Conservation (phyloP, 2,797 vertebrate genomes). For the Hoplostethus mediterraneus region DNA sequence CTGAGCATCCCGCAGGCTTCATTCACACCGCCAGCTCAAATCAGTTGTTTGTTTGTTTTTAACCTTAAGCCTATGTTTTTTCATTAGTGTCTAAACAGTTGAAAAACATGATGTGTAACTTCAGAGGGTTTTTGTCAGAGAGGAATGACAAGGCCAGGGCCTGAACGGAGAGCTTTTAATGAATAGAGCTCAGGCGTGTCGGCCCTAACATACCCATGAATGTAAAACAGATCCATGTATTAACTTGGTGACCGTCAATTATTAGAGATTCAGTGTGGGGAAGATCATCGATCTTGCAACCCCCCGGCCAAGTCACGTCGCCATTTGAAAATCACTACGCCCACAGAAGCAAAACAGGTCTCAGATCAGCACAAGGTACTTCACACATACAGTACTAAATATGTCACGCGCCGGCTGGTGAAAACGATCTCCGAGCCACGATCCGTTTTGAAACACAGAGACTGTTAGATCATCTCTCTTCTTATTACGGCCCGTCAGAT, state of each 20-base stretch:
- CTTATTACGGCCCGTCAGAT: conserved; percentile 64
- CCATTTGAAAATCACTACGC: not conserved
- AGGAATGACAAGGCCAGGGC: not conserved
- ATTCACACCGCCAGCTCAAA: conserved; percentile 28
- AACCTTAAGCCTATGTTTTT: conserved; percentile 16
- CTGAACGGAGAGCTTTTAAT: too few relatives aligned
- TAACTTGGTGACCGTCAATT: too few relatives aligned
- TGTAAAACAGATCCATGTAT: too few relatives aligned
- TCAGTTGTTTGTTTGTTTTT: not conserved
- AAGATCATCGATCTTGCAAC: too few relatives aligned
- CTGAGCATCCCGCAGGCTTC: conserved; percentile 28
- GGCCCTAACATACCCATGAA: too few relatives aligned
- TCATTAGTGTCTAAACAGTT: conserved; percentile 15
- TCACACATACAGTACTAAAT: conserved; percentile 25
- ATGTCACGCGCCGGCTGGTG: conserved; percentile 16
- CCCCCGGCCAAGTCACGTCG: too few relatives aligned
- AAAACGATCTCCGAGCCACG: conserved; percentile 35
- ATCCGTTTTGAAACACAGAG: conserved; percentile 63
- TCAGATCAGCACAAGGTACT: conserved; percentile 13
- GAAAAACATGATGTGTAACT: conserved; percentile 1
- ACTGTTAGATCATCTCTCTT: conserved; percentile 54
- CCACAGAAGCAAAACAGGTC: conserved; percentile 19
- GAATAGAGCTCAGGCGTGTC: not conserved
- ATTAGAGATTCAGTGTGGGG: too few relatives aligned
- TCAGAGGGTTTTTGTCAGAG: not conserved